A percentile compares a stretch with the other conserved stretches of the same genome.
These are phyloP conservation scores for Sphaeridia pumilis DNA, from an alignment of 2,888 invertebrate genomes.

Conservation along the genomic window DNA sequence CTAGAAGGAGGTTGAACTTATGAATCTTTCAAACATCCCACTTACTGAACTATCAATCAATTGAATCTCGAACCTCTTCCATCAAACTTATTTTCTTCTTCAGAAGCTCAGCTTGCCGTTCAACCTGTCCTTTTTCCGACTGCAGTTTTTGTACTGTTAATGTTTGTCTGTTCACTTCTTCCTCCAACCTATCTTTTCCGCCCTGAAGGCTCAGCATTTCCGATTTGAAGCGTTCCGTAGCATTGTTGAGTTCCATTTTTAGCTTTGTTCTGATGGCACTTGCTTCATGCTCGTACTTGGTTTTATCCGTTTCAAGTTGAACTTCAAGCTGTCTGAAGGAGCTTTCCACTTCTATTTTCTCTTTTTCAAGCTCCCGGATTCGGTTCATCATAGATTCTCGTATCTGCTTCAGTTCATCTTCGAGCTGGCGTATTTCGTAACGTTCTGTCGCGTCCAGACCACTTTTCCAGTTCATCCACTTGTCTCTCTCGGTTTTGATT, in stretches of 20 bases:
- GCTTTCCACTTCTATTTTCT: constrained; percentile 31
- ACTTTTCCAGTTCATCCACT: constrained; percentile 30
- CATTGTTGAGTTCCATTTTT: constrained; percentile 25
- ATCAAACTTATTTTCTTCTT: constrained; percentile 20
- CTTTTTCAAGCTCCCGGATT: constrained; percentile 23
- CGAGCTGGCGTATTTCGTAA: constrained; percentile 26
- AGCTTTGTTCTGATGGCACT: constrained; percentile 16
- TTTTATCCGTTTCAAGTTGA: constrained; percentile 21
- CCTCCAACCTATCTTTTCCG: constrained; percentile 24
- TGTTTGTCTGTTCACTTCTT: constrained; percentile 18
- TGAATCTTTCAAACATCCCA: no score
- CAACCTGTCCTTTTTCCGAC: constrained; percentile 21
- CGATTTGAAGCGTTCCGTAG: constrained; percentile 15
- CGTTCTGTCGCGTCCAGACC: constrained; percentile 30
- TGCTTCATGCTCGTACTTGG: constrained; percentile 27
- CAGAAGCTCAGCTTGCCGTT: constrained; percentile 24
- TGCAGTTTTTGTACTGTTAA: constrained; percentile 21
- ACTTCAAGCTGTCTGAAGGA: constrained; percentile 25
- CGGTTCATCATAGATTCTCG: constrained; percentile 28
- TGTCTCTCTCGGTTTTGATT: constrained; percentile 29
- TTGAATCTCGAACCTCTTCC: constrained; percentile 15
- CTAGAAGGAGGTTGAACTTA: no score
- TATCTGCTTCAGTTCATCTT: constrained; percentile 28
- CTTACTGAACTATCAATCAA: no score
- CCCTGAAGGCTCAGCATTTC: constrained; percentile 22